Evolutionary conservation across 2,888 invertebrate genomes (phyloP).

Genomic region (Labia minor): DNA sequence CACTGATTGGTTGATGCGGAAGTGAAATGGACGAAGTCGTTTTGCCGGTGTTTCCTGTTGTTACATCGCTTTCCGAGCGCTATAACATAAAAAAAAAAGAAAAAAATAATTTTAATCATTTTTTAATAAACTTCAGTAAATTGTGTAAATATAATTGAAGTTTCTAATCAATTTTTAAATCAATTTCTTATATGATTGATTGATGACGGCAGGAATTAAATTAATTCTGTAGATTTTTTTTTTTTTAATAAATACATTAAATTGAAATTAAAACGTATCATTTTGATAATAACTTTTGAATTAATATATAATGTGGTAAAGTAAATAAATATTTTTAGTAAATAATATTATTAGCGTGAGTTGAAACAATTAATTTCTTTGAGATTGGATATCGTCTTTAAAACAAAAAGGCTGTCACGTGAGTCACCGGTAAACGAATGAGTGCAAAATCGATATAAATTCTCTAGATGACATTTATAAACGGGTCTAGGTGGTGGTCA

Average conservation of each 20-base stretch:
- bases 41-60: neutral
- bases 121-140: no score
- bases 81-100: neutral
- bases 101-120: no score
- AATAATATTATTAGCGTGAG: neutral
- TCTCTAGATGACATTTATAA: neutral
- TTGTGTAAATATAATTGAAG: no score
- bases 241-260: no score
- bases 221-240: no score
- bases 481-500: neutral
- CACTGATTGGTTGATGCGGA: neutral
- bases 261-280: no score
- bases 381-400: neutral
- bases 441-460: neutral
- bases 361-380: neutral
- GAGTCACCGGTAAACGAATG: neutral
- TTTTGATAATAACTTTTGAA: no score
- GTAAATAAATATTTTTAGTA: no score
- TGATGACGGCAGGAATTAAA: no score
- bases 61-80: neutral
- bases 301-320: no score
- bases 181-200: no score
- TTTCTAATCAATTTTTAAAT: no score
- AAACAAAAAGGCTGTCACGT: neutral
- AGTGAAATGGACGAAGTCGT: neutral